phyloP scores from a whole-genome alignment of 2,888 invertebrate species.

The Leuctra nigra region DNA sequence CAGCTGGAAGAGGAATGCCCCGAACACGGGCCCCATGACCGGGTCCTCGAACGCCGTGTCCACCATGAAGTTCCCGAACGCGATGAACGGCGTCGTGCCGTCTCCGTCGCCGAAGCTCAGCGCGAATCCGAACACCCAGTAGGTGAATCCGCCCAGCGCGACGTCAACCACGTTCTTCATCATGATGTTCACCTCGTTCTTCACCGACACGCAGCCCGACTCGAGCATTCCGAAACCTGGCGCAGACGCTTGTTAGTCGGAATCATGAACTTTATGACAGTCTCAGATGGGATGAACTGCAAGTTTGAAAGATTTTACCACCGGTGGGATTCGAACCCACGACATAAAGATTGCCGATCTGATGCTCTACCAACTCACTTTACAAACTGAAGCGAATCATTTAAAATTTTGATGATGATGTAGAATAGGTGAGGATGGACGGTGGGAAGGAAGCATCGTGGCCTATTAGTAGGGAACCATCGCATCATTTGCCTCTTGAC shows the following conservation, averaged over 20 bases:
- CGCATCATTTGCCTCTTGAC: too few species aligned
- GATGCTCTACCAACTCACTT: too few species aligned
- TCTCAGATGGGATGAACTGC: too few species aligned
- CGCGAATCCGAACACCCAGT: slow-evolving; percentile 93
- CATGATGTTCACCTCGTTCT: slow-evolving; percentile 96
- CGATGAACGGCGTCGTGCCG: slow-evolving; percentile 44
- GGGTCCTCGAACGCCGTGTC: slow-evolving; percentile 68
- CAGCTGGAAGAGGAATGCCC: slow-evolving; percentile 84
- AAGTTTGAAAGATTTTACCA: too few species aligned
- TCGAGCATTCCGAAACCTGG: slow-evolving; percentile 90
- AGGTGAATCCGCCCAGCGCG: slow-evolving; percentile 83
- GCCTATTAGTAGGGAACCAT: too few species aligned
- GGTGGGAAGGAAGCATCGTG: too few species aligned
- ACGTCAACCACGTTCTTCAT: slow-evolving; percentile 95
- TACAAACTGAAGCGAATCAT: too few species aligned
- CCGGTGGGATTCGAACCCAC: too few species aligned
- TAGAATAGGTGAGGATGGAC: too few species aligned
- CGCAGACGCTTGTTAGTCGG: slow-evolving; percentile 19
- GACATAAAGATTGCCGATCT: too few species aligned
- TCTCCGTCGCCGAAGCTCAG: slow-evolving; percentile 76
- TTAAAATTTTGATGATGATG: too few species aligned
- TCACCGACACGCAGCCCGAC: slow-evolving; percentile 85
- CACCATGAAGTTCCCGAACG: slow-evolving; percentile 74
- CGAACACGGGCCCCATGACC: slow-evolving; percentile 77
- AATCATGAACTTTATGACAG: too few species aligned